phyloP scores from a whole-genome alignment of 2,888 invertebrate genomes.

The Xanthia icteritia region DNA sequence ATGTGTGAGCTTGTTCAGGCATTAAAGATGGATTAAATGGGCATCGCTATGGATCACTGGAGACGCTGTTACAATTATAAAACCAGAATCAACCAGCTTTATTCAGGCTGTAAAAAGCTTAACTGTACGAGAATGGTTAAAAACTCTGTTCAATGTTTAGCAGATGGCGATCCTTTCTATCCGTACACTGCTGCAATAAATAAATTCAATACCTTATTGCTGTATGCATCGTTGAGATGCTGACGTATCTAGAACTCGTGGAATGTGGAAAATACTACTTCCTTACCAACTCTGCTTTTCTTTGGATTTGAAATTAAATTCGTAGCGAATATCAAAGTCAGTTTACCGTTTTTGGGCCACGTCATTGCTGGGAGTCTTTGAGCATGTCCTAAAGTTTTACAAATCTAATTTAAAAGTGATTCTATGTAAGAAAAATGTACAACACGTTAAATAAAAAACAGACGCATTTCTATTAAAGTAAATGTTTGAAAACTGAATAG shows the following conservation, averaged over 20 bases:
- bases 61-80: conserved; percentile 21
- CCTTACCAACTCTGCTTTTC: conserved; percentile 21
- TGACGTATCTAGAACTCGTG: conserved; percentile 56
- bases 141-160: conserved; percentile 23
- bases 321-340: conserved; percentile 33
- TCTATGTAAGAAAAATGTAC: conserved; percentile 13
- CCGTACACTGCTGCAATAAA: conserved; percentile 33
- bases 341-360: conserved; percentile 29
- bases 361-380: conserved; percentile 20
- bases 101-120: conserved; percentile 11
- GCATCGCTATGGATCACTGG: conserved; percentile 8
- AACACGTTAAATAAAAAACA: conserved; percentile 12
- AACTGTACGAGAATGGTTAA: conserved; percentile 13
- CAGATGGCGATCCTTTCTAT: conserved; percentile 19
- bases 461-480: conserved; percentile 22
- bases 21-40: conserved; percentile 41
- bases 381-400: conserved; percentile 11
- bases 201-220: conserved; percentile 59
- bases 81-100: conserved; percentile 2
- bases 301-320: conserved; percentile 41
- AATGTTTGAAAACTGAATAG: conserved; percentile 26
- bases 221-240: conserved; percentile 53
- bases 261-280: conserved; percentile 44
- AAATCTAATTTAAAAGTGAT: conserved; percentile 26
- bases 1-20: conserved; percentile 45